Percentiles rank a stretch among this genome's conserved stretches.
Conservation (phyloP, 2,113 vertebrate species). For the Sinocyclocheilus grahami region DNA sequence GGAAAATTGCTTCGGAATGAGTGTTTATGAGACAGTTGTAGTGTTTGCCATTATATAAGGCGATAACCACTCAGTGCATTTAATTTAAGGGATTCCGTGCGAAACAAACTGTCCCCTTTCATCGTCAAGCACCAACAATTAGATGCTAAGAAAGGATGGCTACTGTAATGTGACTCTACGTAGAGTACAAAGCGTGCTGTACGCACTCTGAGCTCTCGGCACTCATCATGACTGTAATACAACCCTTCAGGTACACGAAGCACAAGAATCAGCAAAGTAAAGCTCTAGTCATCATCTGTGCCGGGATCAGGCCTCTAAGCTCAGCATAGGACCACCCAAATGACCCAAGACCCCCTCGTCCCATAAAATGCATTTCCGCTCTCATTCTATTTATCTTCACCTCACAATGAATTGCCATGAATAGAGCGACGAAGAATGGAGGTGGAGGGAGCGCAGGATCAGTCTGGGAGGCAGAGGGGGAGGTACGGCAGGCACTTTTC, state of each 20-base stretch:
- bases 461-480: background rate
- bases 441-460: slow-evolving; percentile 21
- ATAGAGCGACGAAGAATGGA: background rate
- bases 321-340: slow-evolving; percentile 2
- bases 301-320: background rate
- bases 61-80: background rate
- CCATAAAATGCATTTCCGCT: slow-evolving; percentile 25
- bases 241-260: slow-evolving; percentile 40
- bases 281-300: slow-evolving; percentile 35
- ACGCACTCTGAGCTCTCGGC: slow-evolving; percentile 6
- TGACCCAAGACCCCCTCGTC: background rate
- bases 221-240: slow-evolving; percentile 43
- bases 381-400: slow-evolving; percentile 14
- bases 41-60: background rate
- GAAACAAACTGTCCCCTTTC: background rate
- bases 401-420: background rate
- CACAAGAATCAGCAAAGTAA: slow-evolving; percentile 46
- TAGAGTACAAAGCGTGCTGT: slow-evolving; percentile 38
- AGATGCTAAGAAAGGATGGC: slow-evolving; percentile 3
- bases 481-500: background rate
- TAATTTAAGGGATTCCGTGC: background rate
- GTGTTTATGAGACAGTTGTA: background rate
- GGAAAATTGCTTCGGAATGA: background rate
- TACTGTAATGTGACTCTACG: slow-evolving; percentile 28
- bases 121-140: slow-evolving; percentile 19